A percentile compares a stretch with the other conserved stretches of the same genome.
phyloP scores from a whole-genome alignment of 2,888 invertebrate genomes.

The Amblyteles armatorius region DNA sequence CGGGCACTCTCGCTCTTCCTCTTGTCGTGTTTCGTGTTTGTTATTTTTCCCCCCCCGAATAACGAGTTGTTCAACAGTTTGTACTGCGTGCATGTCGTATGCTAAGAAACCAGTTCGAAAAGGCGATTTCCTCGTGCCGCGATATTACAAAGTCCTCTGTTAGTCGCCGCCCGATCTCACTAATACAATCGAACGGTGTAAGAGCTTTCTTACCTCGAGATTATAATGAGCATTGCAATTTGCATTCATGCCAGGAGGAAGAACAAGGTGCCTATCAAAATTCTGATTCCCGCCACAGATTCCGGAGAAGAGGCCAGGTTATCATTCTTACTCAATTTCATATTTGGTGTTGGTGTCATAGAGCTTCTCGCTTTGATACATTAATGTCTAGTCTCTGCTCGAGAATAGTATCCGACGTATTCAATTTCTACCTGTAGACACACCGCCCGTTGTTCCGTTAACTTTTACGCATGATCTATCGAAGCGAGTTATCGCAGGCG shows the following conservation, averaged over 20 bases:
- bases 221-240: slow-evolving; percentile 69
- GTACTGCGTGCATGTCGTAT: slow-evolving; percentile 28
- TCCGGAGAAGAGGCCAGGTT: slow-evolving; percentile 83
- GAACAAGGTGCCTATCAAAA: slow-evolving; percentile 84
- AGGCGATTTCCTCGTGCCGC: not conserved
- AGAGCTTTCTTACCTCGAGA: not conserved
- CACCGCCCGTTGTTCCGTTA: not conserved
- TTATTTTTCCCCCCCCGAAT: not conserved
- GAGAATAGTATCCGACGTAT: not conserved
- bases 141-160: not conserved
- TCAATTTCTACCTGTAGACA: not conserved
- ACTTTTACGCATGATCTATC: not conserved
- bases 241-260: slow-evolving; percentile 83
- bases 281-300: slow-evolving; percentile 81
- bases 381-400: not conserved
- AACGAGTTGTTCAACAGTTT: slow-evolving; percentile 28
- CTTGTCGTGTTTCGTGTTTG: slow-evolving; percentile 10
- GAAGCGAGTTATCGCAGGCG: not conserved
- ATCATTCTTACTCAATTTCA: slow-evolving; percentile 74
- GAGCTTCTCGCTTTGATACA: slow-evolving; percentile 46
- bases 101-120: not conserved
- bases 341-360: slow-evolving; percentile 74
- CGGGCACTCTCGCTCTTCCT: slow-evolving; percentile 18
- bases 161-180: not conserved
- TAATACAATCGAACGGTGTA: slow-evolving; percentile 5